phyloP scores from a whole-genome alignment of 2,797 vertebrate species.

The Pristis pectinata region DNA sequence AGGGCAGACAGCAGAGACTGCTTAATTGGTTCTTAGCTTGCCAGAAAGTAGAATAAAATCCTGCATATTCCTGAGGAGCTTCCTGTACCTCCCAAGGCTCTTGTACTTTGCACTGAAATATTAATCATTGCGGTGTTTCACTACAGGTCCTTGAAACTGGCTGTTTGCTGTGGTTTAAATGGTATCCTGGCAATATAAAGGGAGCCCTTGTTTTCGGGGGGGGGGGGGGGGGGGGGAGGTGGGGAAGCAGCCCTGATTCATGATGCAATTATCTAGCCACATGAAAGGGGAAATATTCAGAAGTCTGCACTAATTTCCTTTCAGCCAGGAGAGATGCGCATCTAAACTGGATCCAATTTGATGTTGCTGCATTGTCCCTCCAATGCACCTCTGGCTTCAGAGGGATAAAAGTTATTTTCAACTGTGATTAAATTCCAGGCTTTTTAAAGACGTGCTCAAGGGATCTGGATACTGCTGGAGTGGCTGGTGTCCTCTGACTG shows the following conservation, averaged over 20 bases:
- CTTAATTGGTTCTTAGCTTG: conserved; percentile 4
- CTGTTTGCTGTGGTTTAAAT: not conserved
- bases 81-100: not conserved
- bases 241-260: not conserved
- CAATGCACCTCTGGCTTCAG: not conserved
- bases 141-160: not conserved
- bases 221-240: no score
- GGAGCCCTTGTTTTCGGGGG: not conserved
- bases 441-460: no score
- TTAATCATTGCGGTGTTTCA: conserved; percentile 24
- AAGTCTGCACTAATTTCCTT: not conserved
- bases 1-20: not conserved
- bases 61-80: not conserved
- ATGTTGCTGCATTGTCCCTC: not conserved
- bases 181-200: not conserved
- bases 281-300: no score
- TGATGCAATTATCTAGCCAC: not conserved
- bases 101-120: conserved; percentile 11
- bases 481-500: no score
- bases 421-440: not conserved
- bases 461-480: no score
- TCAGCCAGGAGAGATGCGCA: not conserved
- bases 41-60: not conserved
- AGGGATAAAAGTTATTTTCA: not conserved
- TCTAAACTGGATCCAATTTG: not conserved